Conservation (phyloP, 2,888 invertebrate species). For the Eurytoma adleriae region DNA sequence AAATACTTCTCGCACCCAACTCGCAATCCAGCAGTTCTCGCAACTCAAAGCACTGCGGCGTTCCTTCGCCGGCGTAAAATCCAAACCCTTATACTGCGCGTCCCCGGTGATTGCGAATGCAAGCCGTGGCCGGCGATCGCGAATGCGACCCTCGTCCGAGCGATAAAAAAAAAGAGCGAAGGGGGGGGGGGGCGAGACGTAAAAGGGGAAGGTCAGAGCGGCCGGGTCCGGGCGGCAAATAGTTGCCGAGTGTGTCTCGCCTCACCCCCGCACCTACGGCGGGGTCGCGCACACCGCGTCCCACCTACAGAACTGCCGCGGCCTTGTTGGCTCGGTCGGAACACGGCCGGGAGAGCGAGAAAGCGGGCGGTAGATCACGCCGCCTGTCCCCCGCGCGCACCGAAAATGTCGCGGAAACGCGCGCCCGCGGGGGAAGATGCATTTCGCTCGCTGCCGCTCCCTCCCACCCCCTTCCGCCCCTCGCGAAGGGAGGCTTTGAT, state of each 20-base stretch:
- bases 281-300: too few species aligned
- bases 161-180: constrained; percentile 2
- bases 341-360: constrained; percentile 7
- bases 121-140: background rate
- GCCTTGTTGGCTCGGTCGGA: constrained; percentile 39
- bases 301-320: background rate
- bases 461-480: background rate
- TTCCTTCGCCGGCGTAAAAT: background rate
- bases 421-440: constrained; percentile 31
- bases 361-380: constrained; percentile 46
- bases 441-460: constrained; percentile 11
- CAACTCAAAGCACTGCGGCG: too few species aligned
- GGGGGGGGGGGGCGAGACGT: constrained; percentile 1
- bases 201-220: constrained; percentile 34
- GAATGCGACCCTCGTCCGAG: background rate
- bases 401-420: constrained; percentile 46
- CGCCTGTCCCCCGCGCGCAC: constrained; percentile 20
- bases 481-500: constrained; percentile 16
- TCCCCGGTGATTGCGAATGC: too few species aligned
- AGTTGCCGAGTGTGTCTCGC: constrained; percentile 34
- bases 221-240: constrained; percentile 13
- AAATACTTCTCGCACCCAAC: too few species aligned
- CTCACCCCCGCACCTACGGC: background rate
- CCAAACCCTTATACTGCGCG: background rate
- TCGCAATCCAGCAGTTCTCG: too few species aligned